Conservation (phyloP, 2,113 vertebrate genomes). For the Balaenoptera acutorostrata region DNA sequence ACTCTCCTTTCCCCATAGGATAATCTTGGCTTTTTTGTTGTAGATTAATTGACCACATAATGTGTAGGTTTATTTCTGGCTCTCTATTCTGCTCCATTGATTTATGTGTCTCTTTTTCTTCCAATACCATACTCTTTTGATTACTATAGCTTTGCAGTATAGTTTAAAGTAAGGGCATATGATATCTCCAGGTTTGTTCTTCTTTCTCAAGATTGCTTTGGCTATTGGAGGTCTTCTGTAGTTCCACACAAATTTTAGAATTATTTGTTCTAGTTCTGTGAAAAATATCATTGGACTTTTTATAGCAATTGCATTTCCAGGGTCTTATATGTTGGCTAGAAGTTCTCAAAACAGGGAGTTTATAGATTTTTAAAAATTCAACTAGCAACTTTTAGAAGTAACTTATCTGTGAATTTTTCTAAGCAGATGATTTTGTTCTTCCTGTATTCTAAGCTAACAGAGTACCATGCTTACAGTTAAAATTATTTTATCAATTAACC, state of each 20-base stretch:
- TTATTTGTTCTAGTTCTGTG: background rate
- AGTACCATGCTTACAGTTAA: background rate
- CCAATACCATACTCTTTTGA: background rate
- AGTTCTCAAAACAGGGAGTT: background rate
- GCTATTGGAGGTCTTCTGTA: background rate
- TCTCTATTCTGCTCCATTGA: background rate
- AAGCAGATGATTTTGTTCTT: slow-evolving; percentile 19
- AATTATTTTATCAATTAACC: slow-evolving; percentile 51
- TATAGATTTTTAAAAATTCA: background rate
- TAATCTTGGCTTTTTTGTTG: background rate
- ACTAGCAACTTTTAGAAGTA: background rate
- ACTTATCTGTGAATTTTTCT: background rate
- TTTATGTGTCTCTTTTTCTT: background rate
- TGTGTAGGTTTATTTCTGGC: background rate
- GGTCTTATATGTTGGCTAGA: background rate
- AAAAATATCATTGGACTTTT: background rate
- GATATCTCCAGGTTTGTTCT: background rate
- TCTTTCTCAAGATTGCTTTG: background rate
- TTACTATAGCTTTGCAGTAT: background rate
- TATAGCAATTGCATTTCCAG: background rate
- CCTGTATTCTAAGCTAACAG: background rate
- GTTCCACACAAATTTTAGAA: background rate
- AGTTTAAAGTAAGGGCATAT: background rate
- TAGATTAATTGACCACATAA: background rate
- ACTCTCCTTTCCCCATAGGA: background rate